These are phyloP conservation scores for Dromius quadrimaculatus DNA, from an alignment of 2,888 invertebrate genomes.

Conservation along the genomic window DNA sequence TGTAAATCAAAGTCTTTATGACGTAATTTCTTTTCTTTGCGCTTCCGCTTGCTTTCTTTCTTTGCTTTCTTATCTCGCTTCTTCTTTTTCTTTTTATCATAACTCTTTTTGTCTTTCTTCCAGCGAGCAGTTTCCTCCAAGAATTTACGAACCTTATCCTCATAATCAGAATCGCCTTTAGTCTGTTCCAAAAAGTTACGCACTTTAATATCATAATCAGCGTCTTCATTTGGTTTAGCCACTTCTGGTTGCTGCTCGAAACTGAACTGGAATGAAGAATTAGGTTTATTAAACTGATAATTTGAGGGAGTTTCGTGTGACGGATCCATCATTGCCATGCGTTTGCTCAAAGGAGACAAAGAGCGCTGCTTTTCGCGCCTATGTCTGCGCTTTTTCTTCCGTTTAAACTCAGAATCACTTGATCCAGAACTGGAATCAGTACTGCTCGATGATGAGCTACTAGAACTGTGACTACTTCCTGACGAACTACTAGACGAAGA, in stretches of 20 bases:
- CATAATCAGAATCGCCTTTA: slow-evolving; percentile 85
- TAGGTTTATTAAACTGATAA: slow-evolving; percentile 80
- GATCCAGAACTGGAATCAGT: slow-evolving; percentile 77
- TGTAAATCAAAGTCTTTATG: slow-evolving; percentile 76
- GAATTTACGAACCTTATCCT: slow-evolving; percentile 87
- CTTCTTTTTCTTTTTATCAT: slow-evolving; percentile 75
- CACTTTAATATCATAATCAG: slow-evolving; percentile 78
- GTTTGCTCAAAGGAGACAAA: slow-evolving; percentile 84
- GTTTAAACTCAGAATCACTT: slow-evolving; percentile 72
- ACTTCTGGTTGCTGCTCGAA: slow-evolving; percentile 68
- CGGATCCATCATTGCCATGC: slow-evolving; percentile 81
- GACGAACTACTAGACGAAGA: slow-evolving; percentile 66
- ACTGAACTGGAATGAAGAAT: slow-evolving; percentile 69
- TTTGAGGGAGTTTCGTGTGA: slow-evolving; percentile 68
- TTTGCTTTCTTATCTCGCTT: slow-evolving; percentile 72
- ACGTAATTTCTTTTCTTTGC: slow-evolving; percentile 80
- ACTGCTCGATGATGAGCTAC: slow-evolving; percentile 69
- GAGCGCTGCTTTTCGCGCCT: slow-evolving; percentile 77
- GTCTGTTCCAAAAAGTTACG: slow-evolving; percentile 82
- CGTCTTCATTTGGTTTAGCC: slow-evolving; percentile 67
- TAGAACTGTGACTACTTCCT: slow-evolving; percentile 71
- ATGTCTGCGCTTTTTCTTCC: slow-evolving; percentile 70
- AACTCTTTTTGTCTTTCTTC: slow-evolving; percentile 76
- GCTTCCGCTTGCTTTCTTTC: slow-evolving; percentile 80
- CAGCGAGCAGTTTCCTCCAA: slow-evolving; percentile 86